Evolutionary conservation across 2,113 vertebrate species (phyloP).

Genomic region (Oxyura jamaicensis): DNA sequence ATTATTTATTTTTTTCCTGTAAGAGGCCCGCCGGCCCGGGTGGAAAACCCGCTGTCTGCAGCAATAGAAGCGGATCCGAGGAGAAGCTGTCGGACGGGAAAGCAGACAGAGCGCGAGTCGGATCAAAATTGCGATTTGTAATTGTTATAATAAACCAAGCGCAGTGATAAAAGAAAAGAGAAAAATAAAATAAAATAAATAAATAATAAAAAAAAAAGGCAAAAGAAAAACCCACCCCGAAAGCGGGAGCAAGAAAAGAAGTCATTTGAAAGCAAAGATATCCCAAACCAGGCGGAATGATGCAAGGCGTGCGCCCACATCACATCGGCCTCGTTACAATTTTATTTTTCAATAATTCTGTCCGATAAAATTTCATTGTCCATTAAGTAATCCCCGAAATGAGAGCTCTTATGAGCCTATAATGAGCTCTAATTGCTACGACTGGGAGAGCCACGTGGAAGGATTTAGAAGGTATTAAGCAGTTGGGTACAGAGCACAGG

Average conservation of each 20-base stretch:
- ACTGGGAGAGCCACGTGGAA: constrained; percentile 99
- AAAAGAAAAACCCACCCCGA: not conserved
- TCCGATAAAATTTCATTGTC: constrained; percentile 97
- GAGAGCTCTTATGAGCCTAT: constrained; percentile 99
- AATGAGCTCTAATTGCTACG: constrained; percentile 99
- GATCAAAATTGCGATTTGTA: constrained; percentile 82
- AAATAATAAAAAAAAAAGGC: accelerated
- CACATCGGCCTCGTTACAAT: constrained; percentile 82
- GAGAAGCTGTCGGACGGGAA: not conserved
- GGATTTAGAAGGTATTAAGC: constrained; percentile 99
- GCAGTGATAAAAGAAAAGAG: constrained; percentile 58
- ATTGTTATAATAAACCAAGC: constrained; percentile 89
- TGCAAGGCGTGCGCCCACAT: constrained; percentile 82
- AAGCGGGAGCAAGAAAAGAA: constrained; percentile 50
- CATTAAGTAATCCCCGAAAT: constrained; percentile 98
- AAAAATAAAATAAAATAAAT: accelerated
- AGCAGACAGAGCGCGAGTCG: constrained; percentile 62
- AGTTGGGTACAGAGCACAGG: constrained; percentile 94
- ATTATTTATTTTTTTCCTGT: not conserved
- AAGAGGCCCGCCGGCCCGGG: not conserved
- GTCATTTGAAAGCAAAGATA: constrained; percentile 66
- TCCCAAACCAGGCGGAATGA: constrained; percentile 83
- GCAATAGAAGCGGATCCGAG: not conserved
- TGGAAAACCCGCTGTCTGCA: not conserved
- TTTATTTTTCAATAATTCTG: constrained; percentile 96